Evolutionary conservation across 2,888 invertebrate species (phyloP).

Genomic region (Glomeris marginata): DNA sequence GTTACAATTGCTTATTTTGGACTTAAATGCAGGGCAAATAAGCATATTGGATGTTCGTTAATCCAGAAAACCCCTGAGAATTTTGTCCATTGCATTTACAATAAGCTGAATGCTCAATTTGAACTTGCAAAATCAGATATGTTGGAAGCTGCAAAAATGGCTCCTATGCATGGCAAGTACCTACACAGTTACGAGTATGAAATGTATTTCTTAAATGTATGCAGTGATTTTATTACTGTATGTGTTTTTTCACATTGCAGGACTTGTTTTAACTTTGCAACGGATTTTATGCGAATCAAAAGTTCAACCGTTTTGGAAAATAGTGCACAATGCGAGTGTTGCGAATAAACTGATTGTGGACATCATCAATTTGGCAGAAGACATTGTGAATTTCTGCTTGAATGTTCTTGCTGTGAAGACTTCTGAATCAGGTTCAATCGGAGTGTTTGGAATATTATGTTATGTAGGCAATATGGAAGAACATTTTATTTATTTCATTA

Average conservation of each 20-base stretch:
- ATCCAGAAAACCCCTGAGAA: too few species aligned
- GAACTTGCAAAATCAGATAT: constrained; percentile 28
- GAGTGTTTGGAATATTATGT: background rate
- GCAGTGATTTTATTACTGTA: background rate
- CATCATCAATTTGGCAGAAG: constrained; percentile 17
- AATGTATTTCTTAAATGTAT: too few species aligned
- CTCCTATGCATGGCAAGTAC: too few species aligned
- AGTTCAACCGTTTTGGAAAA: background rate
- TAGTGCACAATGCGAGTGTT: background rate
- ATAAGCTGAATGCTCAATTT: constrained; percentile 22
- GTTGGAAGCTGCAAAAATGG: constrained; percentile 25
- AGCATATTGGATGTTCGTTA: too few species aligned
- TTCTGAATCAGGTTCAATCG: background rate
- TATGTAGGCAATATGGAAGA: too few species aligned
- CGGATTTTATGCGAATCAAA: constrained; percentile 4
- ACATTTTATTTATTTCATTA: too few species aligned
- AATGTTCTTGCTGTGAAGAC: constrained; percentile 17
- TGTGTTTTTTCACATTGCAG: constrained; percentile 9
- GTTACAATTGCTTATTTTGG: background rate
- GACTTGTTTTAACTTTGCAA: constrained; percentile 14
- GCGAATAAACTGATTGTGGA: constrained; percentile 6
- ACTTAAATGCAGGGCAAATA: background rate
- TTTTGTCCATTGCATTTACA: background rate
- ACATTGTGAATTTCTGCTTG: constrained; percentile 18
- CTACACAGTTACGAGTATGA: constrained; percentile 31